phyloP scores from a whole-genome alignment of 2,797 vertebrate species.

The Apogon hyalosoma region DNA sequence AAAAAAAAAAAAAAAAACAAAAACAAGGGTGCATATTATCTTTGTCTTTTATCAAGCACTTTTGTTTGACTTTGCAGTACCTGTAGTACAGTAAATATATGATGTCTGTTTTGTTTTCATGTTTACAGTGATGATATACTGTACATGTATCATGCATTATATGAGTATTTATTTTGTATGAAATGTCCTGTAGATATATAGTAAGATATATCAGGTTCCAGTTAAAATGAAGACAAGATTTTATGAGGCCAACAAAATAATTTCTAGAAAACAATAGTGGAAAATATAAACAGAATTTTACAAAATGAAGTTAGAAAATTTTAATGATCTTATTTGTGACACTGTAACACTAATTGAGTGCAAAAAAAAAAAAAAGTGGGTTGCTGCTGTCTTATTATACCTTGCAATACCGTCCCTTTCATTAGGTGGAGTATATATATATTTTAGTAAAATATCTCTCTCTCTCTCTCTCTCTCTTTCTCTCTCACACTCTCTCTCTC shows the following conservation, averaged over 20 bases:
- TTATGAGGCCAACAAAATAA: conserved; percentile 42
- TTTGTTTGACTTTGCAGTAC: conserved; percentile 73
- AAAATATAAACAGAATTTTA: conserved; percentile 60
- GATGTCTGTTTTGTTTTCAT: conserved; percentile 76
- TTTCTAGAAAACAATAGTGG: conserved; percentile 51
- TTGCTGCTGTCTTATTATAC: conserved; percentile 75
- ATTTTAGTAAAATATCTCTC: conserved; percentile 59
- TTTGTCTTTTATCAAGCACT: conserved; percentile 73
- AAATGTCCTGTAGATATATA: conserved; percentile 68
- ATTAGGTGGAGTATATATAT: conserved; percentile 73
- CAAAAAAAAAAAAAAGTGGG: conserved; percentile 67
- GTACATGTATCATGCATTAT: conserved; percentile 73
- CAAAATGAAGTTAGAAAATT: conserved; percentile 53
- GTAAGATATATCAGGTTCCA: conserved; percentile 70
- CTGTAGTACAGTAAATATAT: conserved; percentile 73
- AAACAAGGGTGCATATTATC: conserved; percentile 63
- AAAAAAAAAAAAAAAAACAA: conserved; percentile 18
- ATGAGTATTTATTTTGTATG: conserved; percentile 82
- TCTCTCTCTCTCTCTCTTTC: conserved; percentile 6
- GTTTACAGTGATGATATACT: conserved; percentile 81
- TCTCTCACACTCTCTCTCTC: conserved; percentile 19
- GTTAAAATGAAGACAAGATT: conserved; percentile 48
- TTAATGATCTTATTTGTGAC: conserved; percentile 73
- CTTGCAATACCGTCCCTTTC: conserved; percentile 62
- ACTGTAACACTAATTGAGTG: conserved; percentile 70